These are phyloP conservation scores for Odontamblyopus lacepedii DNA, from an alignment of 2,797 vertebrate genomes.

Conservation along the genomic window DNA sequence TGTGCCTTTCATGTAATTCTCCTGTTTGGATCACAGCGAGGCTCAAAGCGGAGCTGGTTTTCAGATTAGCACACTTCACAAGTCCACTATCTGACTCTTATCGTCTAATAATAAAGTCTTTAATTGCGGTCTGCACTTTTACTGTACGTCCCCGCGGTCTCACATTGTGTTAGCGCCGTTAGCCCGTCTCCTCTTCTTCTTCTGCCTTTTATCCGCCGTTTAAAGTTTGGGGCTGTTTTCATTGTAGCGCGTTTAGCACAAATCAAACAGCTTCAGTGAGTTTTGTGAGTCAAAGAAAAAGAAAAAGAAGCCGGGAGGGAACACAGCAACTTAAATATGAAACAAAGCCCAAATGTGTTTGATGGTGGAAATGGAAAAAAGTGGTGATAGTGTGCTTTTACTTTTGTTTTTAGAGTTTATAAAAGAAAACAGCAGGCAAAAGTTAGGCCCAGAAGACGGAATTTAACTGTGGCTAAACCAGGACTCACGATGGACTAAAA, in stretches of 20 bases:
- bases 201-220: slow-evolving; percentile 4
- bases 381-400: not conserved
- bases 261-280: slow-evolving; percentile 13
- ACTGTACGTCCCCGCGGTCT: slow-evolving; percentile 3
- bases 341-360: slow-evolving; percentile 2
- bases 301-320: not conserved
- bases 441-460: not conserved
- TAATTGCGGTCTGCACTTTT: slow-evolving; percentile 6
- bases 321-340: slow-evolving; percentile 6
- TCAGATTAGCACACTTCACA: not conserved
- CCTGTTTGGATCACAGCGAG: not conserved
- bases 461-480: not conserved
- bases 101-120: slow-evolving; percentile 6
- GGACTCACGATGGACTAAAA: not conserved
- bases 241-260: slow-evolving; percentile 5
- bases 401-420: not conserved
- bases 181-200: not conserved
- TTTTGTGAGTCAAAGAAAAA: slow-evolving; percentile 9
- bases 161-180: slow-evolving; percentile 1
- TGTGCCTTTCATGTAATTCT: not conserved
- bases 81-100: not conserved
- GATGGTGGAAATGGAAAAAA: not conserved
- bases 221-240: slow-evolving; percentile 7
- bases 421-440: not conserved
- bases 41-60: not conserved